A percentile compares a stretch with the other conserved stretches of the same genome.
Evolutionary conservation across 2,797 vertebrate species (phyloP).

Genomic region (Hippoglossus hippoglossus): DNA sequence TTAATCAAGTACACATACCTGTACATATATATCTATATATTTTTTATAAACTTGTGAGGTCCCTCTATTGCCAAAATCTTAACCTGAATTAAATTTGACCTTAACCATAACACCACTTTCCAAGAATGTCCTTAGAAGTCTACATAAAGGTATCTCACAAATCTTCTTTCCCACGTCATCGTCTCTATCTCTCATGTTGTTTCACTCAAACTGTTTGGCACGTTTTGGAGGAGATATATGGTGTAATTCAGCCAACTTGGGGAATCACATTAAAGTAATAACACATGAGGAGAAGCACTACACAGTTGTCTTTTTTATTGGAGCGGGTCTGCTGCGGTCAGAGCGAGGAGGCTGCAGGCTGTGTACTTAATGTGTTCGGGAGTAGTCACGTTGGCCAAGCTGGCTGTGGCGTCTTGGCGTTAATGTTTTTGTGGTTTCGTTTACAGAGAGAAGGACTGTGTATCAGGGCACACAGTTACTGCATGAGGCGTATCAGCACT

Average conservation of each 20-base stretch:
- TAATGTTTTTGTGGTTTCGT: constrained; percentile 48
- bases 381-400: constrained; percentile 32
- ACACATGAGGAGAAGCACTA: constrained; percentile 37
- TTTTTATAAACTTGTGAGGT: too few species aligned
- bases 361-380: constrained; percentile 33
- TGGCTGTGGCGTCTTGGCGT: constrained; percentile 20
- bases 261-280: constrained; percentile 33
- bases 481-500: constrained; percentile 19
- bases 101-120: background rate
- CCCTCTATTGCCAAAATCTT: background rate
- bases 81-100: background rate
- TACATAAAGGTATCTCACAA: background rate
- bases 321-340: constrained; percentile 36
- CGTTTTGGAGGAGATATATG: background rate
- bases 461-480: constrained; percentile 9
- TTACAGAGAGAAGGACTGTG: constrained; percentile 29
- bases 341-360: constrained; percentile 44
- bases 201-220: constrained; percentile 14
- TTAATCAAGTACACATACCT: too few species aligned
- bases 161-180: constrained; percentile 8
- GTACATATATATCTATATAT: too few species aligned
- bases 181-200: background rate
- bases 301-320: constrained; percentile 28
- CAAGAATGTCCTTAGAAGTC: background rate
- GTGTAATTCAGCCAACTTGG: constrained; percentile 21